These are phyloP conservation scores for Myxocyprinus asiaticus DNA, from an alignment of 2,113 vertebrate genomes.

Conservation along the genomic window DNA sequence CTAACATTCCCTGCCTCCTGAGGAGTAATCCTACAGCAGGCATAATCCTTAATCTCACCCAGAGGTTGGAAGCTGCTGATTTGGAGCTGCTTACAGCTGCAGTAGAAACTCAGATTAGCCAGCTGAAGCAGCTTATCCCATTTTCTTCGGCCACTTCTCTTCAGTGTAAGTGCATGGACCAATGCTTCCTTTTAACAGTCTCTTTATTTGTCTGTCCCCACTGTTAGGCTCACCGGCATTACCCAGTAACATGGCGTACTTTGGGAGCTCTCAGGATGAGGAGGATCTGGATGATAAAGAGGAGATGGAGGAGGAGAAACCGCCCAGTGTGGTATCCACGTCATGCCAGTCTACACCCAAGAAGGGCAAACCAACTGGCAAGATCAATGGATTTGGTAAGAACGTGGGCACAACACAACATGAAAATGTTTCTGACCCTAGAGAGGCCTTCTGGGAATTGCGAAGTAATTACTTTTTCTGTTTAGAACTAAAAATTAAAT, in stretches of 20 bases:
- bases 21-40: not conserved
- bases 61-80: not conserved
- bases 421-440: no score
- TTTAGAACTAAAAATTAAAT: no score
- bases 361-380: constrained; percentile 87
- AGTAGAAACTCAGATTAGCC: constrained; percentile 2
- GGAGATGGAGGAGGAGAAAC: constrained; percentile 82
- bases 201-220: constrained; percentile 12
- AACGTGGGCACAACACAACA: no score
- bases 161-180: not conserved
- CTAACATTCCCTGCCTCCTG: no score
- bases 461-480: no score
- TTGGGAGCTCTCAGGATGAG: constrained; percentile 97
- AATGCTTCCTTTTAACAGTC: not conserved
- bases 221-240: constrained; percentile 88
- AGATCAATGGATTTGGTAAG: constrained; percentile 92
- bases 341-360: constrained; percentile 96
- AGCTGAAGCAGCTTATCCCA: not conserved
- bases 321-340: constrained; percentile 82
- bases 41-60: constrained; percentile 13
- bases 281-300: constrained; percentile 90
- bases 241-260: constrained; percentile 96
- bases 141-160: not conserved
- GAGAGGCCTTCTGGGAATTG: no score
- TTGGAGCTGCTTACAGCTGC: constrained; percentile 11